Base-by-base conservation (phyloP, 2,113 vertebrate species). In the Pelecanoides urinatrix region DNA sequence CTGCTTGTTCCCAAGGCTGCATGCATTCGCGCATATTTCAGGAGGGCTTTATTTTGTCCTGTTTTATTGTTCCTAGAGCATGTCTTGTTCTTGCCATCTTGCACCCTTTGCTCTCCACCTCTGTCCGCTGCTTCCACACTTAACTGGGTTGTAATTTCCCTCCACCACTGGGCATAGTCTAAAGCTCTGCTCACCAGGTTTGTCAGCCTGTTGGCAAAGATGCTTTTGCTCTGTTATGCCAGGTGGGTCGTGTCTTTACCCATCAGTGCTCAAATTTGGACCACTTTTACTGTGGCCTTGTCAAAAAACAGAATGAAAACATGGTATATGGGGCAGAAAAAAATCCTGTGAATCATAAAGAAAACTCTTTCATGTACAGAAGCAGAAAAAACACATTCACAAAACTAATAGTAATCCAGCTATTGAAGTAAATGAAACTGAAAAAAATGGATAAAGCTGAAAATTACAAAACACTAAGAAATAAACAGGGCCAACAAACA, bases 351-450 rank as follows among this genome's bases (percentile, higher is more conserved):
- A 88, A 74, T 29, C 55, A 73, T 70, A 77, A 91, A 68, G 30
- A 47, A 94, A 95, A 72, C 36, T 26, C 49, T 21, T 85, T 90
- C 38, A 36, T 34, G 50, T 67, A 58, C 22, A 92, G 82, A 92
- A 75, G 47, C 15, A 96, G 76, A 84, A 66, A 93, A 85, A 66
- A 56, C 34, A 70, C 7, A 86, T 59, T 62, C 45, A 79, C 42
- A 87, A 73, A 96, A 44, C 56, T 71, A 92, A 88, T 13, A 74
- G 53, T 71, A 73, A 89, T 68, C n/a, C 50, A 97, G 15, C n/a
- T 83, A 85, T 23, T 55, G 70, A 92, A 89, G 62, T 58, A 96
- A 94, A 86, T 86, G 52, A 89, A 96, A 71, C n/a, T 30, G 36
- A 29, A 76, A 70, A 96, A 88, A 10, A 36, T 8, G 32, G 78